Conservation (phyloP, 1,140 invertebrate genomes). For the Drosophila auraria region DNA sequence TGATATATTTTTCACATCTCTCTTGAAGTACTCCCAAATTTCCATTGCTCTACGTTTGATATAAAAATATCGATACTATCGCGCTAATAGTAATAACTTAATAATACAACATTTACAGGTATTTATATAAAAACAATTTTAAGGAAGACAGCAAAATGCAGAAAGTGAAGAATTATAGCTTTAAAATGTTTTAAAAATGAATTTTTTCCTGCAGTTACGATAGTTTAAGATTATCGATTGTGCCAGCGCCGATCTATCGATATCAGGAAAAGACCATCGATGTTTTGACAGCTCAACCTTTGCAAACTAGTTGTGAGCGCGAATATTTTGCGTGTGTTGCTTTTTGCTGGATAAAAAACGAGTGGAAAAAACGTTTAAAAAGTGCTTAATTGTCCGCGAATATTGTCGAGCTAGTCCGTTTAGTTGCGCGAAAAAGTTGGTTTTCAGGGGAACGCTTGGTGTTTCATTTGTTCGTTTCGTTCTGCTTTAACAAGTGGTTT, state of each 20-base stretch:
- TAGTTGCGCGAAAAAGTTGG: background rate
- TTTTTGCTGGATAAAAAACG: slow-evolving; percentile 32
- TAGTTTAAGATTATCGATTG: background rate
- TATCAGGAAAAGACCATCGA: background rate
- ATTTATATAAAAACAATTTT: too few species aligned
- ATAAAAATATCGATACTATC: background rate
- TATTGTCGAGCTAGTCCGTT: background rate
- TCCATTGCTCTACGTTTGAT: too few species aligned
- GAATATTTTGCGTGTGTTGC: slow-evolving; percentile 47
- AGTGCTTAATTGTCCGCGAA: background rate
- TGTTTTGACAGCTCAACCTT: background rate
- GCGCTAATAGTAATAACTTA: too few species aligned
- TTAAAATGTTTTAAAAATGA: too few species aligned
- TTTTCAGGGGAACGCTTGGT: slow-evolving; percentile 54
- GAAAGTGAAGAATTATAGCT: too few species aligned
- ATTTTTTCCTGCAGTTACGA: too few species aligned
- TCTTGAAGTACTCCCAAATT: too few species aligned
- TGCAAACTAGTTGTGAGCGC: slow-evolving; percentile 44
- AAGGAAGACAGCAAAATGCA: too few species aligned
- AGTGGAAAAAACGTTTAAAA: background rate
- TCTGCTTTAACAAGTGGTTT: slow-evolving; percentile 76
- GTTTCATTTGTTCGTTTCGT: slow-evolving; percentile 50
- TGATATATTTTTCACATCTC: background rate
- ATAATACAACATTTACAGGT: too few species aligned
- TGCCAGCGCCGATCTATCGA: background rate